Conservation (phyloP, 2,113 vertebrate species). For the Phoxinus phoxinus region DNA sequence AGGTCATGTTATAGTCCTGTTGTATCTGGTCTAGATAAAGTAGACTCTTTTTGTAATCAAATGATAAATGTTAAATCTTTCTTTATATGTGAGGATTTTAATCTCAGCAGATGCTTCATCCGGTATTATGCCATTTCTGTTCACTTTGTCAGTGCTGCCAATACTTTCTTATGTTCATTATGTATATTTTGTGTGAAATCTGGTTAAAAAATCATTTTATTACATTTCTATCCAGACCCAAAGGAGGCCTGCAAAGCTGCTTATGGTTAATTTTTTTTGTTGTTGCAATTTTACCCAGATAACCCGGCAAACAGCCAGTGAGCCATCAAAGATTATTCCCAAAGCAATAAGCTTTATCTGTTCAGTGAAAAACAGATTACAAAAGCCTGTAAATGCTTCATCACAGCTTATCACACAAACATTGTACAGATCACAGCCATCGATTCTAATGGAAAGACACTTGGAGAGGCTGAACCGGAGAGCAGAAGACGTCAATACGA, state of each 20-base stretch:
- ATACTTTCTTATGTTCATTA: conserved; percentile 9
- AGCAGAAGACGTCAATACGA: conserved; percentile 58
- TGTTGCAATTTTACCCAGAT: conserved; percentile 51
- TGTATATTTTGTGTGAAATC: conserved; percentile 23
- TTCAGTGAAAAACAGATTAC: conserved; percentile 60
- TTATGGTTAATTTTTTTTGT: conserved; percentile 36
- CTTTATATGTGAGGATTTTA: neutral
- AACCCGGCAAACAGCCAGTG: conserved; percentile 58
- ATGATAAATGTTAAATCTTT: neutral
- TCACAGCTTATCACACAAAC: conserved; percentile 62
- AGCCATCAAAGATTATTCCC: conserved; percentile 61
- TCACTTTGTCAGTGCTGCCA: conserved; percentile 1
- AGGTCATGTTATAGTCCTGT: neutral
- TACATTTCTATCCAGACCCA: conserved; percentile 33
- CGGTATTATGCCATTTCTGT: neutral
- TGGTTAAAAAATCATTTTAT: conserved; percentile 40
- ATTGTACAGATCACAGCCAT: conserved; percentile 64
- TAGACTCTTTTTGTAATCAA: neutral
- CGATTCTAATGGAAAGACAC: conserved; percentile 62
- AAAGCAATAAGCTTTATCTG: conserved; percentile 62
- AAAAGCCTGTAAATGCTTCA: conserved; percentile 60
- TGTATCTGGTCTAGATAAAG: neutral
- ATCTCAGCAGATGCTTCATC: neutral
- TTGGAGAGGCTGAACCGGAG: conserved; percentile 55
- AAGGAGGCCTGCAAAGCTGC: conserved; percentile 30